phyloP scores from a whole-genome alignment of 2,113 vertebrate genomes.

The Cyanoliseus patagonus region DNA sequence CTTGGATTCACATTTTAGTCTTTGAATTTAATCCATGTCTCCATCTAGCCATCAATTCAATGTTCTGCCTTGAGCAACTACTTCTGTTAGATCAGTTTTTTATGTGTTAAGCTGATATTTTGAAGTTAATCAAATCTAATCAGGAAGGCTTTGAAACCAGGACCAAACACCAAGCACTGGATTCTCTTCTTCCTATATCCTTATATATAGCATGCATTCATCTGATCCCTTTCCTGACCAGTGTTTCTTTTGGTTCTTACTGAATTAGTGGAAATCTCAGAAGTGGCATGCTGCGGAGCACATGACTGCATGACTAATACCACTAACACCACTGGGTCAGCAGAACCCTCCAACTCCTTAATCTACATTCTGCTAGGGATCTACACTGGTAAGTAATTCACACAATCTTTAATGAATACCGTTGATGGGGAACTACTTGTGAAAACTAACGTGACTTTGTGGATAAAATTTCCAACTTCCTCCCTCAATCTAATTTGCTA shows the following conservation, averaged over 20 bases:
- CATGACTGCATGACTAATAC: slow-evolving; percentile 70
- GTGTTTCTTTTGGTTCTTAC: neutral
- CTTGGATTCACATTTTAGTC: neutral
- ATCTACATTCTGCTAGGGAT: slow-evolving; percentile 85
- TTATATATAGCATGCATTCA: neutral
- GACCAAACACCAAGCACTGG: neutral
- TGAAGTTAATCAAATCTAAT: neutral
- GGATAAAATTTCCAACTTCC: neutral
- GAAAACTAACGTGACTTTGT: neutral
- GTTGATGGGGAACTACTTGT: neutral
- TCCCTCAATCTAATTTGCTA: neutral
- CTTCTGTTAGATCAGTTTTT: neutral
- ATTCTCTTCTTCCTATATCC: neutral
- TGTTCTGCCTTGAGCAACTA: neutral
- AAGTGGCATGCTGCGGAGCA: slow-evolving; percentile 84
- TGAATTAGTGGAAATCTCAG: slow-evolving; percentile 69
- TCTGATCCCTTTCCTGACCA: neutral
- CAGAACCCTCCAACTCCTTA: slow-evolving; percentile 69
- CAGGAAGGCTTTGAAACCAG: neutral
- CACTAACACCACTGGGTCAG: slow-evolving; percentile 39
- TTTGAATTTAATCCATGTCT: neutral
- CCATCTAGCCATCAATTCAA: neutral
- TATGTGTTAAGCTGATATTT: neutral
- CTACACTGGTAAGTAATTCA: slow-evolving; percentile 84
- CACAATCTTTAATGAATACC: neutral